Evolutionary conservation across 2,113 vertebrate species (phyloP).

Genomic region (Rynchops niger): DNA sequence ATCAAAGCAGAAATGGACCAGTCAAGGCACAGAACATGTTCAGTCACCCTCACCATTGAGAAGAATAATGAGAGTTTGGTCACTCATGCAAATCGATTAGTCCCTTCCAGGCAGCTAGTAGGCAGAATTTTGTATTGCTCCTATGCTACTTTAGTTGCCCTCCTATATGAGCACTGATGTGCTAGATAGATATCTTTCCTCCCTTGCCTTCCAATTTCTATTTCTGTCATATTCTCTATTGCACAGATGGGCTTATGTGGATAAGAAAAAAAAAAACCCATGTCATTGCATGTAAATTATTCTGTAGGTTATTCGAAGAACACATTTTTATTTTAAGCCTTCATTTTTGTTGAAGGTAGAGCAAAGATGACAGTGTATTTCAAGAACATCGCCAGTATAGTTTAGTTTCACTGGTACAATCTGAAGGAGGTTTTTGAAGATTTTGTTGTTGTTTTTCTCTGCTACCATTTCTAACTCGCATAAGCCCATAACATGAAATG

Average conservation of each 20-base stretch:
- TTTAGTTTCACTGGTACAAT: not conserved
- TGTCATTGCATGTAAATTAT: not conserved
- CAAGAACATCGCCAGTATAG: not conserved
- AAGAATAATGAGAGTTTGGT: not conserved
- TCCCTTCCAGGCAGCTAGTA: not conserved
- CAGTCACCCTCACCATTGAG: not conserved
- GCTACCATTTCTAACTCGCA: not conserved
- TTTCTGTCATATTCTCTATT: not conserved
- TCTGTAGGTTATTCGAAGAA: not conserved
- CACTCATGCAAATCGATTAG: not conserved
- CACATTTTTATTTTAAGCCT: not conserved
- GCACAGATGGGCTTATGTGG: not conserved
- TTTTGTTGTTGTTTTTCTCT: not conserved
- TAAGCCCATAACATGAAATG: not conserved
- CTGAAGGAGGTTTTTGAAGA: not conserved
- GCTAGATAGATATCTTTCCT: not conserved
- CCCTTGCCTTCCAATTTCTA: not conserved
- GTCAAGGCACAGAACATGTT: not conserved
- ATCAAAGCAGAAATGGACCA: not conserved
- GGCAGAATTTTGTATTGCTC: not conserved
- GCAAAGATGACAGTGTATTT: not conserved
- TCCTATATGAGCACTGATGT: not conserved
- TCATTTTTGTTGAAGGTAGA: not conserved
- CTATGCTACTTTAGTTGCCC: not conserved
- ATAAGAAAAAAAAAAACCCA: not conserved